A percentile compares a stretch with the other conserved stretches of the same genome.
phyloP scores from a whole-genome alignment of 1,140 invertebrate genomes.

The Caenorhabditis briggsae region DNA sequence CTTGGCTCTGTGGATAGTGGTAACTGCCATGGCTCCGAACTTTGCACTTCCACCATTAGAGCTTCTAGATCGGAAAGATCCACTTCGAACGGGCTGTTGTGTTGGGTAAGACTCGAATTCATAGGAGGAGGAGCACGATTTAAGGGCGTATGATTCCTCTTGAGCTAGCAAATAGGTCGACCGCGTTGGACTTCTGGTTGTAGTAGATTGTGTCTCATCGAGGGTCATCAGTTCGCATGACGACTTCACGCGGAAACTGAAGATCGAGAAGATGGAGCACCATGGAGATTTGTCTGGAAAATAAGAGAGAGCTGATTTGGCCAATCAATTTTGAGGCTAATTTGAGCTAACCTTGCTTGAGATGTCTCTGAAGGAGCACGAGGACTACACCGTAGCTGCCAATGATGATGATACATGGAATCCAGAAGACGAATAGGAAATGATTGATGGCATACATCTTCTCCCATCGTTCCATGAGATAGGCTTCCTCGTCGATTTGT shows the following conservation, averaged over 20 bases:
- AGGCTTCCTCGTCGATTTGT: conserved; percentile 1
- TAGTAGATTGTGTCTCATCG: conserved; percentile 8
- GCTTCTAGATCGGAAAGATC: conserved; percentile 42
- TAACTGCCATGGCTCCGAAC: conserved; percentile 70
- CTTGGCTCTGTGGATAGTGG: conserved; percentile 70
- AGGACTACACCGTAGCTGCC: conserved; percentile 69
- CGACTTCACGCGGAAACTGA: conserved; percentile 32
- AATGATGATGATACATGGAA: conserved; percentile 74
- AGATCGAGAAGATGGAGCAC: background rate
- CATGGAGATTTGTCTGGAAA: conserved; percentile 19
- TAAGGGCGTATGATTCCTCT: conserved; percentile 11
- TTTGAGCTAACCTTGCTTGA: conserved; percentile 36
- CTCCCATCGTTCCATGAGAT: conserved; percentile 60
- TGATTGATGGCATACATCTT: conserved; percentile 72
- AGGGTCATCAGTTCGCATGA: conserved; percentile 17
- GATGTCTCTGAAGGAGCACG: conserved; percentile 63
- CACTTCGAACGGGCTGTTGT: background rate
- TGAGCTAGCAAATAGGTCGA: conserved; percentile 20
- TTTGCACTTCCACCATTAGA: conserved; percentile 30
- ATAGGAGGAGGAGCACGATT: background rate
- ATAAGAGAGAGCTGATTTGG: conserved; percentile 1
- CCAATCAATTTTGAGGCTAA: too few species aligned
- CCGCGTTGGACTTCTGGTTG: conserved; percentile 23
- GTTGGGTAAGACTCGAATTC: conserved; percentile 37
- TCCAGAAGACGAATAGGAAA: conserved; percentile 76